Conservation (phyloP, 2,797 vertebrate species). For the Sebastes paucispinis region DNA sequence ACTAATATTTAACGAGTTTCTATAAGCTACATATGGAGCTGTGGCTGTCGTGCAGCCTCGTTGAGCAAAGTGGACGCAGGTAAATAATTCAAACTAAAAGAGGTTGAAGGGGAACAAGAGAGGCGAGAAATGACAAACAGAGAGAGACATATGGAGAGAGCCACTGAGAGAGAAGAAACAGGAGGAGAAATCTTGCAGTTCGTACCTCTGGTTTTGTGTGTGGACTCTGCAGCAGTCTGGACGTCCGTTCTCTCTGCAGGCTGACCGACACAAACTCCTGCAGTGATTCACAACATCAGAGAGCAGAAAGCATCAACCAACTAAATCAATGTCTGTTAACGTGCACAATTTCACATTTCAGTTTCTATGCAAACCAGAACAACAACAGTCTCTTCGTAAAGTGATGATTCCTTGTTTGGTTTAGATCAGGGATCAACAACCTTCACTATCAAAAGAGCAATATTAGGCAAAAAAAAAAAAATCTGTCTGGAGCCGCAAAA, state of each 20-base stretch:
- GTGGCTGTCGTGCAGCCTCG: not conserved
- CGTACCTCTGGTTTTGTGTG: constrained; percentile 49
- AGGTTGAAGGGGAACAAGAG: not conserved
- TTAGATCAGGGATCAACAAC: too few relatives aligned
- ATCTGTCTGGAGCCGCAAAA: too few relatives aligned
- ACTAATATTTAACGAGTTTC: constrained; percentile 4
- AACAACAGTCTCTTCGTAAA: not conserved
- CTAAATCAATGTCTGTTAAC: not conserved
- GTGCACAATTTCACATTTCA: not conserved
- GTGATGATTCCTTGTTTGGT: not conserved
- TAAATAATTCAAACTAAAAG: constrained; percentile 60
- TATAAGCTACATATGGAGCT: not conserved
- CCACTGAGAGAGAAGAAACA: not conserved
- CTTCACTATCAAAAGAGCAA: too few relatives aligned
- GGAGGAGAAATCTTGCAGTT: constrained; percentile 1
- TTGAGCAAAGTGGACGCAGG: constrained; percentile 27
- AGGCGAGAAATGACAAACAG: not conserved
- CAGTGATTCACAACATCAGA: not conserved
- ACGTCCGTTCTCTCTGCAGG: constrained; percentile 10
- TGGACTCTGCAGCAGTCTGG: constrained; percentile 2
- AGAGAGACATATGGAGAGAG: not conserved
- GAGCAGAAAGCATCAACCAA: not conserved
- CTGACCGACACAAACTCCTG: constrained; percentile 24
- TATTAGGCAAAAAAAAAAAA: too few relatives aligned
- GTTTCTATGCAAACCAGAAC: not conserved